Evolutionary conservation across 2,113 vertebrate genomes (phyloP), one percentile per base, ranked within the genome.

Genomic region (Seriola dumerili): DNA sequence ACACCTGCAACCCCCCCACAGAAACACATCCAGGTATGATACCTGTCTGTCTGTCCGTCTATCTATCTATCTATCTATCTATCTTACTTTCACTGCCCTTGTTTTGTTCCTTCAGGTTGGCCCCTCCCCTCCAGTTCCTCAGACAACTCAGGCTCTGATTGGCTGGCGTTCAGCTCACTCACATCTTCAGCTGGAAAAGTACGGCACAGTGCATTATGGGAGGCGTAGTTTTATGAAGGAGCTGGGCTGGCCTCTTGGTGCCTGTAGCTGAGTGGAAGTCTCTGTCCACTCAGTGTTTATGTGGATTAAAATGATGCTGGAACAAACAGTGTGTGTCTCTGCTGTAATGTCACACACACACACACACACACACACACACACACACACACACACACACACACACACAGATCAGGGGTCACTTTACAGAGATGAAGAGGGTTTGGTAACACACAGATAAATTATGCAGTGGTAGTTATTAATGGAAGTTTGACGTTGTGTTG

Each of bases 141-240:
- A 90, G 86, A 98, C 97, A 0, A 94, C 92, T 0, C 96, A 97
- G 86, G 96, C 95, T 1, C 90, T 97, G 76, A 96, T 98, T 48
- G 97, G 97, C 61, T 98, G 97, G 97, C 94, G 96, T 50, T 97
- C 96, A 0, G 57, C 76, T 1, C 88, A 94, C 16, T 89, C 95
- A 0, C 93, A 72, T n/a, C 85, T 96, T 32, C 89, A 94, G 65
- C 93, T 97, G 65, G 95, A 97, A n/a, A 84, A 34, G 0, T 90
- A 85, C 8, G 50, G 23, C 8, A 81, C 7, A 0, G 94, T 96
- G 93, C 91, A 81, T 85, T 95, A 94, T 83, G 96, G 96, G n/a
- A 93, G 88, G 25, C 78, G 86, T 66, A 62, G 94, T 1, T 96
- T 96, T 3, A 8, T 84, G 7, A 94, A 85, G 21, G 89, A 93